A percentile compares a stretch with the other conserved stretches of the same genome.
These are phyloP conservation scores for Mactromeris polynyma DNA, from an alignment of 2,888 invertebrate genomes.

Conservation along the genomic window DNA sequence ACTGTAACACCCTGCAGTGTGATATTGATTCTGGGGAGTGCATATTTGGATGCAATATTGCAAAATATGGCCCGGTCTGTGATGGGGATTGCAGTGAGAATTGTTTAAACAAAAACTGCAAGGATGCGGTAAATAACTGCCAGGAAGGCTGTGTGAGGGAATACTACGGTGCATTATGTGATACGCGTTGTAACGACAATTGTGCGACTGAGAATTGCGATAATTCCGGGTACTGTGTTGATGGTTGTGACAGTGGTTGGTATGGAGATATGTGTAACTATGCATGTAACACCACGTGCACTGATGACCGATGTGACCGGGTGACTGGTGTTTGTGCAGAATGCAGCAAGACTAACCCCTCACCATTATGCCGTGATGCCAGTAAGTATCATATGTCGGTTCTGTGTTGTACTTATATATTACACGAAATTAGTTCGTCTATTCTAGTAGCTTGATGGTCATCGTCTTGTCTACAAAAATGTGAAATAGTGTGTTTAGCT, in stretches of 20 bases:
- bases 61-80: slow-evolving; percentile 45
- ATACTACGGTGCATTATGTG: slow-evolving; percentile 47
- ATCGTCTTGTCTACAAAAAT: too few species aligned
- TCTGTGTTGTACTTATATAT: too few species aligned
- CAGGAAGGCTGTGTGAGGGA: slow-evolving; percentile 48
- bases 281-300: slow-evolving; percentile 54
- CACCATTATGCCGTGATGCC: slow-evolving; percentile 46
- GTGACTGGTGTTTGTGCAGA: slow-evolving; percentile 43
- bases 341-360: slow-evolving; percentile 42
- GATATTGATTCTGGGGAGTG: slow-evolving; percentile 41
- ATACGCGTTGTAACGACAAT: slow-evolving; percentile 27
- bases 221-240: slow-evolving; percentile 47
- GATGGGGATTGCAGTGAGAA: slow-evolving; percentile 31
- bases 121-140: slow-evolving; percentile 34
- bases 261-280: slow-evolving; percentile 47
- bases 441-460: too few species aligned
- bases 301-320: slow-evolving; percentile 51
- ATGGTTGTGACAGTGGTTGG: slow-evolving; percentile 46
- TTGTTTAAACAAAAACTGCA: slow-evolving; percentile 49
- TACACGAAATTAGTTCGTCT: too few species aligned
- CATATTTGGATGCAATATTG: slow-evolving; percentile 39
- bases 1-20: slow-evolving; percentile 32
- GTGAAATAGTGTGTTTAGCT: too few species aligned
- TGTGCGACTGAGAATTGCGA: slow-evolving; percentile 40
- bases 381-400: slow-evolving; percentile 33